Evolutionary conservation across 2,113 vertebrate genomes (phyloP), one percentile per base, ranked within the genome.

Genomic region (Phocoena sinus): DNA sequence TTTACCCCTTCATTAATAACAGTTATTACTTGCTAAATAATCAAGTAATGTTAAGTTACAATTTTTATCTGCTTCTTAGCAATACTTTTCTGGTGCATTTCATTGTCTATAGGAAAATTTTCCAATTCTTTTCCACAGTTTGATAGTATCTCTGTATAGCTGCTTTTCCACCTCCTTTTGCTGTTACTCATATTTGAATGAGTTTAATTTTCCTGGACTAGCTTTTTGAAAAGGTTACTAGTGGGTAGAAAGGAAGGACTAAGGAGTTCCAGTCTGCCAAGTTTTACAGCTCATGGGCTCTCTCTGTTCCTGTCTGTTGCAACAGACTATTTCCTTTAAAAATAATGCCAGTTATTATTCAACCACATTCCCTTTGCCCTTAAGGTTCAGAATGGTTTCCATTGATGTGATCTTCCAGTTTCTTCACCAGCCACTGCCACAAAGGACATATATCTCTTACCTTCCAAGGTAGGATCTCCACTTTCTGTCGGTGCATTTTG

Each of bases 171-270:
- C 36, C 25, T 80, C 33, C 62, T 36, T 67, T 82, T 65, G 71
- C 76, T 50, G 4, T 71, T 79, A 83, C 77, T 97, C 63, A 36
- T 73, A 41, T 60, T 76, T 81, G 50, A 96, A 84, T 95, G 65
- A 93, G 70, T 84, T 81, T 83, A 26, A 56, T 81, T 84, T 96
- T 96, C 82, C 94, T 85, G 53, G 28, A 56, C 77, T 50, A 63
- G 28, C 80, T 65, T 74, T 89, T 50, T 47, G 25, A 36, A 63
- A 91, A 95, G 81, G 63, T 85, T 60, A 67, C 38, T 23, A 88
- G 50, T 2, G 41, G 50, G 36, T 58, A 85, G 21, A 53, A 76
- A 18, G 28, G 15, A 89, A 93, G 82, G 38, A 41, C 58, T 58
- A 17, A 95, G 33, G 21, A 38, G 14, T n/a, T 53, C 26, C 21